A percentile compares a stretch with the other conserved stretches of the same genome.
Conservation (phyloP, 2,797 vertebrate species). For the Enteromius anoplus region DNA sequence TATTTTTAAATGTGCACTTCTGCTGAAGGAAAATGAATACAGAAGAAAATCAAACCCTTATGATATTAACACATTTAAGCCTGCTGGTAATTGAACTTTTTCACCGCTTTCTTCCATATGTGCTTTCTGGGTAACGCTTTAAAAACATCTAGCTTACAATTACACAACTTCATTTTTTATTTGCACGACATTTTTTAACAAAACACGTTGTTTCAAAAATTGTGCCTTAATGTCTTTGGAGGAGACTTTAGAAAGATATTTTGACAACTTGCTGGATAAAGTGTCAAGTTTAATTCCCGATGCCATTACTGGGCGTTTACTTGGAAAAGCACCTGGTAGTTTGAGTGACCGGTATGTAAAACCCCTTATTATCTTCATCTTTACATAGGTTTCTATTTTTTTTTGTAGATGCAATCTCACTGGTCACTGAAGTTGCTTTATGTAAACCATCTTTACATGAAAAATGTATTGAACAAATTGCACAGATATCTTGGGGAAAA, state of each 20-base stretch:
- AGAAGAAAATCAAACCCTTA: conserved; percentile 19
- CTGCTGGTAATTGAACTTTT: conserved; percentile 1
- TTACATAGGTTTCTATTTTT: background rate
- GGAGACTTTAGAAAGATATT: background rate
- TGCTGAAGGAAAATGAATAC: background rate
- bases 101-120: conserved; percentile 5
- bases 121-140: conserved; percentile 13
- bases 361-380: conserved; percentile 10
- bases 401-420: background rate
- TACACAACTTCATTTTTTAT: background rate
- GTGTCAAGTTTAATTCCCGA: background rate
- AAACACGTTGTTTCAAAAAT: background rate
- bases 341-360: background rate
- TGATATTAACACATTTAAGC: background rate
- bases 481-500: background rate
- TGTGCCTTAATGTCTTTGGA: conserved; percentile 4
- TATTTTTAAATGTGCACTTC: background rate
- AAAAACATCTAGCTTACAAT: conserved; percentile 19
- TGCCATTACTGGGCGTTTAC: background rate
- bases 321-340: conserved; percentile 8
- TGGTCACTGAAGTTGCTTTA: background rate
- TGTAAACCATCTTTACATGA: background rate
- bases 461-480: background rate
- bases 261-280: background rate
- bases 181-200: background rate